phyloP scores from a whole-genome alignment of 2,888 invertebrate genomes.

The Acholoe squamosa region DNA sequence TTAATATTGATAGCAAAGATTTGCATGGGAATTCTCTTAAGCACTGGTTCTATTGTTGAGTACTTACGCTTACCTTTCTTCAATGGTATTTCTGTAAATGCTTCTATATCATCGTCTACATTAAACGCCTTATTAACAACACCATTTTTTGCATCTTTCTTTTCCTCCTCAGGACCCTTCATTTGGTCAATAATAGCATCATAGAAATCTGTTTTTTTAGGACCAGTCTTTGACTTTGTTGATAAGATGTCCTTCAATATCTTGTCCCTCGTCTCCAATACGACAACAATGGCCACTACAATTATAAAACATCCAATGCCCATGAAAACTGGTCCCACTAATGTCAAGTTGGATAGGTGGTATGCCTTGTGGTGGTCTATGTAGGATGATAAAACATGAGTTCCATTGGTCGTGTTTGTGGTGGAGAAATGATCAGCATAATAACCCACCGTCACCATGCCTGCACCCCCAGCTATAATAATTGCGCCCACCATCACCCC shows the following conservation, averaged over 20 bases:
- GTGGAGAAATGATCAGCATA: constrained; percentile 64
- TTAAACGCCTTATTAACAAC: not conserved
- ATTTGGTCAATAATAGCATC: constrained; percentile 74
- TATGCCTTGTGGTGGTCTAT: not conserved
- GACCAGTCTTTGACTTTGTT: constrained; percentile 55
- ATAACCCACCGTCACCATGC: constrained; percentile 69
- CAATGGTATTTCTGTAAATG: not conserved
- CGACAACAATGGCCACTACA: constrained; percentile 98
- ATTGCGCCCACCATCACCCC: constrained; percentile 64
- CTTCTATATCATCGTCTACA: not conserved
- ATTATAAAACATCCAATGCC: constrained; percentile 98
- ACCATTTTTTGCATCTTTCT: not conserved
- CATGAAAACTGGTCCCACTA: constrained; percentile 98
- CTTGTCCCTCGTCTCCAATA: constrained; percentile 97
- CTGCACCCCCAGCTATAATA: constrained; percentile 67
- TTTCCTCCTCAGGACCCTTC: not conserved
- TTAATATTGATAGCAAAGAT: constrained; percentile 54
- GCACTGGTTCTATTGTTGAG: not conserved
- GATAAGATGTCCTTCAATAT: constrained; percentile 93
- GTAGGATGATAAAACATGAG: not conserved
- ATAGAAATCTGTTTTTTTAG: constrained; percentile 74
- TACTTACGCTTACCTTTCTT: not conserved
- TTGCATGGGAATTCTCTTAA: constrained; percentile 44
- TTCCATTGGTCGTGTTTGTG: constrained; percentile 59
- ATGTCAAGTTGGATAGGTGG: constrained; percentile 86